A percentile compares a stretch with the other conserved stretches of the same genome.
phyloP scores from a whole-genome alignment of 2,797 vertebrate genomes.

The Arctocebus calabarensis region DNA sequence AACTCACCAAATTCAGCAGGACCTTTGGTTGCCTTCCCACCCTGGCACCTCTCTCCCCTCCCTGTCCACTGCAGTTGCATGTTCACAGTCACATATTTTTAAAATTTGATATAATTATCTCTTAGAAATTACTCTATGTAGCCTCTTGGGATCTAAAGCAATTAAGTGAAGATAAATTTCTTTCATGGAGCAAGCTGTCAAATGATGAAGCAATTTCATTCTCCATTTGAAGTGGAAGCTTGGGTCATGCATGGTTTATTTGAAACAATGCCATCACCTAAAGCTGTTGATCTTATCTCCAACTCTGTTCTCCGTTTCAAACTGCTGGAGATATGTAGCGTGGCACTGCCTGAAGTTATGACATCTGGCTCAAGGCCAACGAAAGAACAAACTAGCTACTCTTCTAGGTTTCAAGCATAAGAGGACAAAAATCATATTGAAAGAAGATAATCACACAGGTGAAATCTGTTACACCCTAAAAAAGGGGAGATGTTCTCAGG shows the following conservation, averaged over 20 bases:
- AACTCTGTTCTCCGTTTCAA: constrained; percentile 88
- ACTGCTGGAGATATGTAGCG: constrained; percentile 90
- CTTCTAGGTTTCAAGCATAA: constrained; percentile 82
- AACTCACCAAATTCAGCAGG: constrained; percentile 60
- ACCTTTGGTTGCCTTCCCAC: constrained; percentile 41
- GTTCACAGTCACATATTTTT: constrained; percentile 86
- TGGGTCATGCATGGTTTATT: constrained; percentile 92
- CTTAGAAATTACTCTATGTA: constrained; percentile 88
- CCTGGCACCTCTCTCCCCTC: constrained; percentile 56
- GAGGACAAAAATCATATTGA: constrained; percentile 84
- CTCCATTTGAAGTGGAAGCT: constrained; percentile 92
- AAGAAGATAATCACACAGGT: constrained; percentile 82
- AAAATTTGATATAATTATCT: constrained; percentile 91
- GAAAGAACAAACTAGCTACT: constrained; percentile 86
- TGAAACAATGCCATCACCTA: constrained; percentile 93
- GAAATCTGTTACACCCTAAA: constrained; percentile 81
- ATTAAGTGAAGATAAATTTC: constrained; percentile 92
- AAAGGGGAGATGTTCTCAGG: constrained; percentile 71
- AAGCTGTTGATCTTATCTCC: constrained; percentile 92
- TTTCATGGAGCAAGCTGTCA: constrained; percentile 91
- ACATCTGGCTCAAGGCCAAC: constrained; percentile 90
- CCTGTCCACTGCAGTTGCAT: constrained; percentile 77
- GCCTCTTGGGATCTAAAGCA: constrained; percentile 90
- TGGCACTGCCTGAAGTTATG: constrained; percentile 91
- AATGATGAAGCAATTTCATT: constrained; percentile 92